These are phyloP conservation scores for Tachina grossa DNA, from an alignment of 2,888 invertebrate genomes.

Conservation along the genomic window DNA sequence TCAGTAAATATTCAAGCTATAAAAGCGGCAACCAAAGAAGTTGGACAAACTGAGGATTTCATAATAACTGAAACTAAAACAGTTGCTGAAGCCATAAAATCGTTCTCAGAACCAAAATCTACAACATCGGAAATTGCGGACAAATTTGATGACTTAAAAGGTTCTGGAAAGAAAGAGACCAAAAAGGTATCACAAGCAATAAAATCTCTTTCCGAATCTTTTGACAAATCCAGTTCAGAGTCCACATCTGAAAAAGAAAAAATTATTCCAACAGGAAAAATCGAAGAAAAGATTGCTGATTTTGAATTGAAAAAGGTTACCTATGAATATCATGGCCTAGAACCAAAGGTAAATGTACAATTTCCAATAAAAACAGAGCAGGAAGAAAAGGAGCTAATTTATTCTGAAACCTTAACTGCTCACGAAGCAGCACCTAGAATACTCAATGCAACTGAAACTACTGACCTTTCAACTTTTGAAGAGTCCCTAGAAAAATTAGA, in stretches of 20 bases:
- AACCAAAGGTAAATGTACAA: constrained; percentile 75
- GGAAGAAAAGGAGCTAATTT: constrained; percentile 42
- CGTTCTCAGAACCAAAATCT: constrained; percentile 53
- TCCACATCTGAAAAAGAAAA: constrained; percentile 32
- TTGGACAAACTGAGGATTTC: constrained; percentile 25
- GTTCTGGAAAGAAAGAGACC: constrained; percentile 12
- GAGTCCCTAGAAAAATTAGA: constrained; percentile 55
- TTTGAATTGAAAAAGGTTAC: constrained; percentile 74
- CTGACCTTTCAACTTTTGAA: constrained; percentile 18
- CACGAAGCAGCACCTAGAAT: constrained; percentile 48
- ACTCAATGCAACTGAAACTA: background rate
- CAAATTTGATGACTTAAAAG: constrained; percentile 16
- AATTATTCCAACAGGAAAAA: constrained; percentile 44
- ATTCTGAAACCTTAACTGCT: background rate
- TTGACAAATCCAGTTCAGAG: constrained; percentile 36
- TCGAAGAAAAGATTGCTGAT: constrained; percentile 70
- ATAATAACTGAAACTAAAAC: constrained; percentile 59
- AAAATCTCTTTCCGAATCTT: constrained; percentile 51
- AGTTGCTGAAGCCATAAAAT: constrained; percentile 65
- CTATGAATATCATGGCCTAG: constrained; percentile 77
- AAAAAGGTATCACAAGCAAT: constrained; percentile 55
- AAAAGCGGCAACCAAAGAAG: background rate
- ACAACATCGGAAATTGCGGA: constrained; percentile 45
- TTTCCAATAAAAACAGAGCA: constrained; percentile 67
- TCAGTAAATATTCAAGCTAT: background rate